phyloP scores from a whole-genome alignment of 2,888 invertebrate species.

The Euclidia mi region DNA sequence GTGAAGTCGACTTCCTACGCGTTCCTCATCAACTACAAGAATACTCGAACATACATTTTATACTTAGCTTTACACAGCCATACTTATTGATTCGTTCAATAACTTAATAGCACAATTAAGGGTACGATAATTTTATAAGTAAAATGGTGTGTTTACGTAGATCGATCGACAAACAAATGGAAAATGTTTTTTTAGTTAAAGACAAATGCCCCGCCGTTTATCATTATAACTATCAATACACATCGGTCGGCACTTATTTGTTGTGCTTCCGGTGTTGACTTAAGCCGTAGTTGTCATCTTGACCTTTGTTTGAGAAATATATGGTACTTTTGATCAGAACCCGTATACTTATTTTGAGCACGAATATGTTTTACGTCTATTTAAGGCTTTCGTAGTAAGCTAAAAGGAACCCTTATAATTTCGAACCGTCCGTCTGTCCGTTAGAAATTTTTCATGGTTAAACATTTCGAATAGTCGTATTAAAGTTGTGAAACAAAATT shows the following conservation, averaged over 20 bases:
- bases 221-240: conserved; percentile 16
- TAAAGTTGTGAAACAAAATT: too few relatives aligned
- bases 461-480: too few relatives aligned
- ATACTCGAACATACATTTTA: conserved; percentile 24
- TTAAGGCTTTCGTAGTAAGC: too few relatives aligned
- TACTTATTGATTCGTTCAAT: conserved; percentile 31
- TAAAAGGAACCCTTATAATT: too few relatives aligned
- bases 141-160: conserved; percentile 14
- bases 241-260: neutral
- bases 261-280: conserved; percentile 8
- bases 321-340: too few relatives aligned
- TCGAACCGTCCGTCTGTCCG: too few relatives aligned
- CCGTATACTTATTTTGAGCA: too few relatives aligned
- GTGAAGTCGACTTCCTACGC: conserved; percentile 36
- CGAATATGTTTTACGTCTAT: too few relatives aligned
- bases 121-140: conserved; percentile 20
- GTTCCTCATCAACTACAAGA: conserved; percentile 34
- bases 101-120: conserved; percentile 23
- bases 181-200: conserved; percentile 28
- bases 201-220: conserved; percentile 24
- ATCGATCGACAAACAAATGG: conserved; percentile 19
- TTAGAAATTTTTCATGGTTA: too few relatives aligned
- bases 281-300: conserved; percentile 6
- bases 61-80: conserved; percentile 26
- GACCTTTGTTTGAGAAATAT: conserved; percentile 5